Conservation (phyloP, 2,797 vertebrate genomes). For the Ceyx erithaca region DNA sequence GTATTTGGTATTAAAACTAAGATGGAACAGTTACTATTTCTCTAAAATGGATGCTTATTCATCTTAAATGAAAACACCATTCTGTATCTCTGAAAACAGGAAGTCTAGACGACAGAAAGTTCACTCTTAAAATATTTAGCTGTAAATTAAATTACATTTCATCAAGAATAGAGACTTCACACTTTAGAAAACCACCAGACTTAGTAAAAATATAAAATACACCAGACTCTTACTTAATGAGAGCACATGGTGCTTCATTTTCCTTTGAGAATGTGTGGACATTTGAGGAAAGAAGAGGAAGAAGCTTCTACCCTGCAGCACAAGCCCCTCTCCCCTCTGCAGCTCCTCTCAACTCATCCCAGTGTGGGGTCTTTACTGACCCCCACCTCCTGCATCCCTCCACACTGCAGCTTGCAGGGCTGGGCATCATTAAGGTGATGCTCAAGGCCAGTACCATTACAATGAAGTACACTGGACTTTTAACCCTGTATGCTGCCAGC, state of each 20-base stretch:
- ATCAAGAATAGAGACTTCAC: neutral
- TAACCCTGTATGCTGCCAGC: neutral
- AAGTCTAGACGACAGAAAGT: neutral
- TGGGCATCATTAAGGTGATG: fast-evolving
- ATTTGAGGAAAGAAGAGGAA: neutral
- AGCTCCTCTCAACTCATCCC: neutral
- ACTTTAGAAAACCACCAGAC: neutral
- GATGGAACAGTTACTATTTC: neutral
- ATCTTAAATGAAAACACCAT: neutral
- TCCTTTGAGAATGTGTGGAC: neutral
- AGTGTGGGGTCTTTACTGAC: fast-evolving
- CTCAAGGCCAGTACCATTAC: neutral
- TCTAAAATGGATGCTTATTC: neutral
- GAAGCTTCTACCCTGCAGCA: neutral
- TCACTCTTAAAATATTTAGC: neutral
- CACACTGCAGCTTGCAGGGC: neutral
- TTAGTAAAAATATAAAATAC: neutral
- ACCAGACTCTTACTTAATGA: neutral
- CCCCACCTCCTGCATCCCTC: neutral
- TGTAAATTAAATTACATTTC: neutral
- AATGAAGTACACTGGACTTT: neutral
- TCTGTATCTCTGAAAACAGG: neutral
- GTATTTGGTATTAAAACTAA: neutral
- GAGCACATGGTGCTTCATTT: neutral
- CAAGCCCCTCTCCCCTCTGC: neutral